Evolutionary conservation across 2,888 invertebrate species (phyloP), one percentile per base, ranked within the genome.

Genomic region (Lasioglossum lativentre): DNA sequence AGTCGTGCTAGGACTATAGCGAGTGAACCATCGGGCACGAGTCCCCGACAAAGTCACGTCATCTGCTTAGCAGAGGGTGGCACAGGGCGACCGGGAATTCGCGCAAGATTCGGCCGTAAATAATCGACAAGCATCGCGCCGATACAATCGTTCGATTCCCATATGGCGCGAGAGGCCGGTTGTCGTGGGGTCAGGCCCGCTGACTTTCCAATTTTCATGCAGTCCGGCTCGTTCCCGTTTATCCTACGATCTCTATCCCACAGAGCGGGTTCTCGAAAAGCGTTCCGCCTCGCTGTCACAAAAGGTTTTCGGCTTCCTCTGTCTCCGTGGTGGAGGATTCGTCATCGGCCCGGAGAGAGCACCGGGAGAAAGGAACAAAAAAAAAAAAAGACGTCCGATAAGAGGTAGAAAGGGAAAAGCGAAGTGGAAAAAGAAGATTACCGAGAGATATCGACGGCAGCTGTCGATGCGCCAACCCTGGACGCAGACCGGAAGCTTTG

Each of bases 141-240:
- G 86, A 87, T 86, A 83, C 83, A 70, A 87, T 87, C 86, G 86
- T 79, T n/a, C 80, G 86, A 87, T 80, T 78, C 86, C 86, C 86
- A 86, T 86, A 87, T 86, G 87, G 83, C 78, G 80, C 78, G 85
- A 59, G 85, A 59, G 63, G 27, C 10, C 12, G 47, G 34, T 38
- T 45, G 47, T 4, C 79, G 47, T 74, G 74, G 86, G 86, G 86
- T 77, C 83, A 86, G 72, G 56, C 34, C 71, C 47, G 66, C 47
- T 86, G 75, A 80, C 86, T 87, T 87, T 87, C 86, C 86, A 83
- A 87, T 87, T 87, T 87, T 87, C 86, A 80, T 83, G 80, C 86
- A 75, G 86, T 72, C 80, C 83, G 52, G 59, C 34, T 73, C 73
- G 73, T 66, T 74, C 52, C 79, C 82, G n/a, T 56, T 56, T 86